These are phyloP conservation scores for Oligia latruncula DNA, from an alignment of 2,888 invertebrate genomes.

Conservation along the genomic window DNA sequence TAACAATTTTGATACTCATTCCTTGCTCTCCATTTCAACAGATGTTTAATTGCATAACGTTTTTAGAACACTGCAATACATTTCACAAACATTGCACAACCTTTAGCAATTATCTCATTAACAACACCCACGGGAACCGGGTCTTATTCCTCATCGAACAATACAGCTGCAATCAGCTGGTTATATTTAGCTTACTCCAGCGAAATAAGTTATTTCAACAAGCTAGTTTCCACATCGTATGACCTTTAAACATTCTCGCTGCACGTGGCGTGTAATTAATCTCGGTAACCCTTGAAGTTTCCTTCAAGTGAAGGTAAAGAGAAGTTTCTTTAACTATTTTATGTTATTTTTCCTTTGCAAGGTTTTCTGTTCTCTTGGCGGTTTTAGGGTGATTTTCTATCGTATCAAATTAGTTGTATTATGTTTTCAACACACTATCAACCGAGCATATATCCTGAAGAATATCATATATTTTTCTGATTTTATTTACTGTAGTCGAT, in stretches of 20 bases:
- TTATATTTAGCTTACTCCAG: background rate
- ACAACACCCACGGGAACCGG: background rate
- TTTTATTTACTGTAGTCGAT: too few species aligned
- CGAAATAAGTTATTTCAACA: conserved; percentile 16
- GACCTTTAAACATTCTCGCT: conserved; percentile 26
- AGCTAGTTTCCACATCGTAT: background rate
- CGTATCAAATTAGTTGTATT: too few species aligned
- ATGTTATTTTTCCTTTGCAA: background rate
- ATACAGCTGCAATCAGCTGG: background rate
- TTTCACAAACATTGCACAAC: background rate
- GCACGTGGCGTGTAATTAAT: conserved; percentile 50
- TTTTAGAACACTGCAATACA: background rate
- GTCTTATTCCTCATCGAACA: background rate
- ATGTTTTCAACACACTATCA: too few species aligned
- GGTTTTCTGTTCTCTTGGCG: background rate
- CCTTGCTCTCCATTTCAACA: background rate
- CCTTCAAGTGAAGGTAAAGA: conserved; percentile 15
- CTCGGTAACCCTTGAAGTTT: conserved; percentile 30
- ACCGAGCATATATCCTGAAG: too few species aligned
- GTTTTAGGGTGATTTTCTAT: background rate
- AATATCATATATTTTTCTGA: too few species aligned
- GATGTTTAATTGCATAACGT: background rate
- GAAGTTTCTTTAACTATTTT: conserved; percentile 21
- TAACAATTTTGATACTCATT: background rate
- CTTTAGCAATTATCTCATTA: background rate